Evolutionary conservation across 2,797 vertebrate genomes (phyloP).

Genomic region (Girardinus metallicus): DNA sequence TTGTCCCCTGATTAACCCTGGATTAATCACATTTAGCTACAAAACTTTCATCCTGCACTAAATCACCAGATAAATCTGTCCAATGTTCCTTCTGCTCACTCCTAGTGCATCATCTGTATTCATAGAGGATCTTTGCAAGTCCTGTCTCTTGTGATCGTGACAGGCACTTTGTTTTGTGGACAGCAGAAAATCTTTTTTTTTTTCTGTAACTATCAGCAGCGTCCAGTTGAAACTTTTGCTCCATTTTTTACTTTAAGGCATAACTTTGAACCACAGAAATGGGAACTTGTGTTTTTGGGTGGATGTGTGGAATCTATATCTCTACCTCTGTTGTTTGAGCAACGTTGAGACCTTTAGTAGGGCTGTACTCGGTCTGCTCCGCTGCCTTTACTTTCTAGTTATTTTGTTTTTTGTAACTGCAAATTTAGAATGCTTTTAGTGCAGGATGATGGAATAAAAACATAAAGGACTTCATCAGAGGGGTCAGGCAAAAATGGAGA

Average conservation of each 20-base stretch:
- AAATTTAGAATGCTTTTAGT: conserved; percentile 68
- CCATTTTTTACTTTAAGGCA: conserved; percentile 15
- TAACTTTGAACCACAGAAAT: conserved; percentile 25
- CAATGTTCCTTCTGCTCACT: conserved; percentile 49
- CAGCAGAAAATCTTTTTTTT: conserved; percentile 33
- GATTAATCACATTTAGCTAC: conserved; percentile 19
- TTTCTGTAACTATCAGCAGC: neutral
- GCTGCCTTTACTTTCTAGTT: conserved; percentile 20
- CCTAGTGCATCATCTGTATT: conserved; percentile 38
- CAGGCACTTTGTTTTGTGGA: conserved; percentile 73
- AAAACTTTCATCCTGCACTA: conserved; percentile 80
- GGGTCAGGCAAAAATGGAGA: conserved; percentile 46
- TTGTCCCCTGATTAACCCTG: conserved; percentile 59
- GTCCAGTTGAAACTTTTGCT: conserved; percentile 7
- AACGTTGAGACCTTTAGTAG: conserved; percentile 16
- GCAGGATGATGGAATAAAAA: conserved; percentile 66
- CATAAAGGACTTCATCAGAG: conserved; percentile 31
- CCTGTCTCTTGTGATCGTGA: conserved; percentile 80
- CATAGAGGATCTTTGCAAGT: conserved; percentile 77
- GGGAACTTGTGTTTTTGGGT: conserved; percentile 24
- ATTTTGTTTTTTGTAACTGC: conserved; percentile 26
- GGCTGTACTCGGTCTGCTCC: conserved; percentile 37
- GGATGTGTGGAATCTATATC: conserved; percentile 35
- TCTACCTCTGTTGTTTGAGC: conserved; percentile 5
- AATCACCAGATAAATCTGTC: conserved; percentile 50